phyloP scores from a whole-genome alignment of 2,888 invertebrate genomes.

The Lithosia quadra region DNA sequence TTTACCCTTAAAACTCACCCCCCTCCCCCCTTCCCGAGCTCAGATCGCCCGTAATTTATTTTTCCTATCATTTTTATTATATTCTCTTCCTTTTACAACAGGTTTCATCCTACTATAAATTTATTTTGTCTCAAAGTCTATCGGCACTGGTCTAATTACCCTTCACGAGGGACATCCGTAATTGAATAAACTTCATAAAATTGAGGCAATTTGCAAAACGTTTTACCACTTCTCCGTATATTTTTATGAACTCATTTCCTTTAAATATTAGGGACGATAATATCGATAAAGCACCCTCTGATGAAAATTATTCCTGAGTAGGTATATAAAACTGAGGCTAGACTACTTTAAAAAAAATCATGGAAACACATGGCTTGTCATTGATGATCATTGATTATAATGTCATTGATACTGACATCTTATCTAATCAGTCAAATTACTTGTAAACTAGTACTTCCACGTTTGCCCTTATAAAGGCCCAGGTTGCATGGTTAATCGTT shows the following conservation, averaged over 20 bases:
- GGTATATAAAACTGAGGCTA: background rate
- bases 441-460: background rate
- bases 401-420: background rate
- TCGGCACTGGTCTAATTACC: too few species aligned
- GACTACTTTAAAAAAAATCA: background rate
- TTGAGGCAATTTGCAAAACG: conserved; percentile 28
- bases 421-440: background rate
- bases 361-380: background rate
- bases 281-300: background rate
- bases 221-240: conserved; percentile 16
- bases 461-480: too few species aligned
- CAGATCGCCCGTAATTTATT: too few species aligned
- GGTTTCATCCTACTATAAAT: too few species aligned
- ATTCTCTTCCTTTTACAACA: too few species aligned
- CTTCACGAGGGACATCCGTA: conserved; percentile 18
- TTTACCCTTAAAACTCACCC: too few species aligned
- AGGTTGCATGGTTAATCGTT: too few species aligned
- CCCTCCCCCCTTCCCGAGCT: too few species aligned
- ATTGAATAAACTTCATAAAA: conserved; percentile 37
- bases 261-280: background rate
- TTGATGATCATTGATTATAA: too few species aligned
- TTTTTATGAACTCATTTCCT: conserved; percentile 8
- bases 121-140: too few species aligned
- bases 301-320: background rate
- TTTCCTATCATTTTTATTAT: too few species aligned